Evolutionary conservation across 2,888 invertebrate species (phyloP).

Genomic region (Tryphoninae sp.): DNA sequence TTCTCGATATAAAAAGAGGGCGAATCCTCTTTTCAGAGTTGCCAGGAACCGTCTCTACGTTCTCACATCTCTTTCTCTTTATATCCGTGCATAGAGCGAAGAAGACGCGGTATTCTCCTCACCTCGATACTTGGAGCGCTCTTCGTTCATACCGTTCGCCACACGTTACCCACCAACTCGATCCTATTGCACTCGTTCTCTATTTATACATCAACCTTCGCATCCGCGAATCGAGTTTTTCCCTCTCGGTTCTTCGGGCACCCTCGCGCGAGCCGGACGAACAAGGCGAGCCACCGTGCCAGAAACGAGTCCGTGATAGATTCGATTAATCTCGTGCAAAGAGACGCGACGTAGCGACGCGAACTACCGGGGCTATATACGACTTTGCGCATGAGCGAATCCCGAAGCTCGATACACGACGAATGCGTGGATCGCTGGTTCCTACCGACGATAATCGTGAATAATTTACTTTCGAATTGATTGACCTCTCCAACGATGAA

Average conservation of each 20-base stretch:
- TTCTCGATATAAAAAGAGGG: slow-evolving; percentile 15
- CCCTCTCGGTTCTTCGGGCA: neutral
- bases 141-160: slow-evolving; percentile 2
- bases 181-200: slow-evolving; percentile 41
- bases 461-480: too few relatives aligned
- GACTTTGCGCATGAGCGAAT: slow-evolving; percentile 2
- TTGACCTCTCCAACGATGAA: too few relatives aligned
- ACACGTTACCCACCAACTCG: slow-evolving; percentile 7
- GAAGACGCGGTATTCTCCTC: slow-evolving; percentile 1
- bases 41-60: neutral
- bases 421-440: neutral
- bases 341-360: neutral
- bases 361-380: neutral
- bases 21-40: slow-evolving; percentile 23
- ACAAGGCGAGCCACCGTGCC: slow-evolving; percentile 9
- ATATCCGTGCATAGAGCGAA: neutral
- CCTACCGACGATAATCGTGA: too few relatives aligned
- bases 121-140: neutral
- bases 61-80: slow-evolving; percentile 23
- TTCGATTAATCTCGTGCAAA: slow-evolving; percentile 50
- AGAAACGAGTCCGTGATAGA: slow-evolving; percentile 44
- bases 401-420: neutral
- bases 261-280: slow-evolving; percentile 31
- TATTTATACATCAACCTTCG: slow-evolving; percentile 52
- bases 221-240: slow-evolving; percentile 53